Evolutionary conservation across 1,140 invertebrate genomes (phyloP), one percentile per base, ranked within the genome.

Genomic region (Bombus ignitus): DNA sequence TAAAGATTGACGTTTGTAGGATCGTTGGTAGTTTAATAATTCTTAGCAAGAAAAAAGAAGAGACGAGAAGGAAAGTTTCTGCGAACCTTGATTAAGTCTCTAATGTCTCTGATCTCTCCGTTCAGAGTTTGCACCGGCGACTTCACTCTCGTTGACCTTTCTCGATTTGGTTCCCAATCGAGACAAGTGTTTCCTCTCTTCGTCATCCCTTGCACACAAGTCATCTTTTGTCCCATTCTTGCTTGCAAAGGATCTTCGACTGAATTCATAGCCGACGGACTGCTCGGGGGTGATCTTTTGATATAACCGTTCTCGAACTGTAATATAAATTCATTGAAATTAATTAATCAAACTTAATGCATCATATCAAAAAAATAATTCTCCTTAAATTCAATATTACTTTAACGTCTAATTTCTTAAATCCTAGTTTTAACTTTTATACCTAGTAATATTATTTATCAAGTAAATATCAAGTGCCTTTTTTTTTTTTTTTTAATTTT

Each of bases 281-380:
- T 95, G 71, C 70, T 89, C 15, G 94, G 93, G 9, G 94, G 90
- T 47, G 92, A 92, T 75, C 92, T 92, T 76, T 92, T 94, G 13
- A 80, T 53, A 75, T 93, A 92, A 81, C 81, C 92, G 70, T 93
- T 94, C 88, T 95, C 94, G 66, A 92, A 93, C 94, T 95, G 65
- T 0, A 87, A 92, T 39, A 22, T 22, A 53, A 22, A 53, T 22
- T 22, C 47, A 22, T 53, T 8, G 18, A 22, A 53, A 22, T 53
- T 53, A 53, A 22, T 53, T 3, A 2, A 22, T 53, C 47, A 22
- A 22, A 8, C 5, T 53, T 6, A 22, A 53, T 8, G 18, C 47
- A 1, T 53, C 22, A 22, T 53, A 22, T 8, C 18, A 2, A 18
- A 8, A 53, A 22, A 22, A 53, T 22, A 53, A 22, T 53, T 53